Base-by-base conservation (phyloP, 1,140 invertebrate species). In the Pachyrhynchus sulphureomaculatus region DNA sequence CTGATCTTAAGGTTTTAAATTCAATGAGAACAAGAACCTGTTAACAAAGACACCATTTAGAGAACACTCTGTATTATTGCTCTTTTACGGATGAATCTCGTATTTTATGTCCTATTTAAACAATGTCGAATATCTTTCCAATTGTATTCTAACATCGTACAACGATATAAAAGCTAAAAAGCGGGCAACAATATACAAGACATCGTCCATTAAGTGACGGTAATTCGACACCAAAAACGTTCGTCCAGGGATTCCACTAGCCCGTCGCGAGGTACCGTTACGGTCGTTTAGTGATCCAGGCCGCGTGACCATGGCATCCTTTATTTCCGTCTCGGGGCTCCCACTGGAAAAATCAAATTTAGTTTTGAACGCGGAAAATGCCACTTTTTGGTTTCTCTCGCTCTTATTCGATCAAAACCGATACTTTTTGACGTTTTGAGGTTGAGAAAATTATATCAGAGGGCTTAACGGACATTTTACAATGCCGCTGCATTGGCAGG, bases 181-280 rank as follows among this genome's bases (percentile, higher is more conserved):
- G 32, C 32, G 15, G 12, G 12, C 18, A 58, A 66, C 64, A 61
- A 6, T 6, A 61, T 52, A 64, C 61, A 68, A 65, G 68, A 70
- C 64, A 70, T 54, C 42, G 64, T 53, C 65, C 68, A 63, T 67
- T 70, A 70, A 68, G 54, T 66, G 66, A 70, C 64, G 64, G 68
- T 70, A 70, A 70, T 70, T 66, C 66, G 68, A 70, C 68, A 70
- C 66, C 64, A 49, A 60, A 70, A 65, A 68, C 64, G 64, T 58
- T 64, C 56, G 55, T 51, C 45, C 51, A 15, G 62, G 58, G 66
- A 63, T 57, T 62, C 57, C 54, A 61, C 58, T 54, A 66, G 62
- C 45, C 54, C 48, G 47, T 51, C 64, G 62, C 26, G 2, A 29
- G 26, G 26, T 29, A 10, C 26, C 2, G 5, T 10, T 29, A 29